Evolutionary conservation across 1,140 invertebrate species (phyloP), one percentile per base, ranked within the genome.

Genomic region (Leptopilina clavipes): DNA sequence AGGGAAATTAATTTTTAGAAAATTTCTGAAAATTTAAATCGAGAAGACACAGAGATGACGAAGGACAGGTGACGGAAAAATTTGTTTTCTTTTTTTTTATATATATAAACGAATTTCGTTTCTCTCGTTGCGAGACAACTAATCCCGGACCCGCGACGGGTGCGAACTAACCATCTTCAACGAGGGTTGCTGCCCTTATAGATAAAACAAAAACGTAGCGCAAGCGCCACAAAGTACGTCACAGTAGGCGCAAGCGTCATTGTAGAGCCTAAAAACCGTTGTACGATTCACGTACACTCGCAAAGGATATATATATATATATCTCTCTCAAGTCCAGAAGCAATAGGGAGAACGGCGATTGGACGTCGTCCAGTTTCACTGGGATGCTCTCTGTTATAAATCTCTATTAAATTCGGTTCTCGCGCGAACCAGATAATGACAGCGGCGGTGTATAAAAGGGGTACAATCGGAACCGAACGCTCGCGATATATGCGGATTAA

Each of bases 111-210:
- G 25, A 31, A 31, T 31, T 31, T 31, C 6, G 25, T 31, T 31
- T 31, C 9, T 40, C 7, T 40, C 37, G 6, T 7, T 3, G 37
- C 2, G 37, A 40, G 37, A 37, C 12, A 65, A 65, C 59, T 40
- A 40, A 22, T 65, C 59, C 79, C 77, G 81, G 79, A 84, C 52
- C 80, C 79, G 74, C 77, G 74, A 82, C 84, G 80, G 82, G 82
- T 81, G 18, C 82, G 80, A 82, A 85, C 84, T 85, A 82, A 84
- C 82, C 82, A 74, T 75, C 77, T 81, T 82, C 75, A 76, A 10
- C 71, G 72, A 79, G 79, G 82, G 81, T 84, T 76, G 81, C 83
- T 82, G 70, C 78, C 82, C 82, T 85, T 83, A 85, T 84, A 85
- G 83, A 85, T 85, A 84, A 82, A 77, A 81, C 70, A 75, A 31